Evolutionary conservation across 2,797 vertebrate genomes (phyloP), one percentile per base, ranked within the genome.

Genomic region (Spea hammondii): DNA sequence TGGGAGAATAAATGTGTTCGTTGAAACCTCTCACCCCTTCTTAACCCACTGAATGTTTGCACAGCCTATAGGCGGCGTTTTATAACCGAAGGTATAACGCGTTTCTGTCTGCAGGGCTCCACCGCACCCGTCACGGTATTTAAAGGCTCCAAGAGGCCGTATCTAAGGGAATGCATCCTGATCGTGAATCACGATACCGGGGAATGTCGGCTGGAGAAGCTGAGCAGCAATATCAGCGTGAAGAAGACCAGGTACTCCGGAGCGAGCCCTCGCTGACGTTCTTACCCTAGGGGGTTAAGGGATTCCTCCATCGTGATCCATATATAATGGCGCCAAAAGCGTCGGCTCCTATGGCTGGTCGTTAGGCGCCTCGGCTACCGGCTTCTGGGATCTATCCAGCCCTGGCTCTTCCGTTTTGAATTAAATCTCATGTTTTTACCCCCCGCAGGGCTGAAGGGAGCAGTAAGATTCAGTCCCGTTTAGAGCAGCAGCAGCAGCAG

Each of bases 101-200:
- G 32, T 2, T 86, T 88, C 85, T 83, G 78, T 74, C 84, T 85
- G 85, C 84, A 99, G 97, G 97, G 97, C 62, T 98, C 97, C 69
- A 97, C 94, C 84, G 89, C 96, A 85, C 97, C 97, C n/a, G 90
- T 97, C 74, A 99, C 96, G 0, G 97, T 99, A 82, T 99, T 99
- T 89, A 99, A 98, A 88, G 98, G 98, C 82, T 98, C 98, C 71
- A 99, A 98, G 91, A 95, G 96, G 84, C 95, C 96, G 60, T 99
- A 98, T 83, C 93, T 97, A 89, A 98, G 96, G 84, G 98, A 99
- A 89, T 99, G 97, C 88, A 94, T 99, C 90, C 94, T 99, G 83
- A 98, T 99, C 74, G 94, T 99, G 85, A 99, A 99, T 89, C 97
- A 98, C 76, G 97, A 99, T 86, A 99, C 97, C 13, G 97, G 97